Base-by-base conservation (phyloP, 2,888 invertebrate genomes). In the Epirrhoe alternata region DNA sequence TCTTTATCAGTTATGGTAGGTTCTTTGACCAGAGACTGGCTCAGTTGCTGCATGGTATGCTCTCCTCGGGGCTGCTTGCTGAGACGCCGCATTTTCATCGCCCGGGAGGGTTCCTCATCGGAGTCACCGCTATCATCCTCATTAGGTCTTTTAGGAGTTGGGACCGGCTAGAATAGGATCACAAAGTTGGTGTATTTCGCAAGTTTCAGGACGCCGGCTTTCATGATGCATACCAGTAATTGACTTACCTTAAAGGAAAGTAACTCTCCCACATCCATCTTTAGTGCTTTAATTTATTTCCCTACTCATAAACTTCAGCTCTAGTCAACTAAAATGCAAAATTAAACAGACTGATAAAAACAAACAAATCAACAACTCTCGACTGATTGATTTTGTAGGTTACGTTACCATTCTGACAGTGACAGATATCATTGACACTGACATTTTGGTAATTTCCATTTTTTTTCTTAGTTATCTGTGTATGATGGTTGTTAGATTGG, bases 81-180 rank as follows among this genome's bases (percentile, higher is more conserved):
- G 65, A 95, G 86, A 52, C 95, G 94, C n/a, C 95, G 94, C 86
- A 95, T 92, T 84, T 95, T 96, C 70, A 94, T 94, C 0, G 94
- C 89, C 75, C 94, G 95, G 70, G 95, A 95, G 74, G 93, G 92
- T 66, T 95, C 95, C 70, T 95, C 95, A 30, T 96, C 95, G 12
- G 95, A 95, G 64, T 95, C 94, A 42, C 95, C 95, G 73, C 96
- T 96, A 57, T 95, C 95, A 68, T 96, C 96, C 31, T 95, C 94
- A 73, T 77, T 88, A 24, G 95, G 95, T 69, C 97, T 94, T 87
- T 97, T 97, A 7, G 97, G 96, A 7, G 97, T 97, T 81, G 97
- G 97, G 57, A 96, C 96, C 5, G 97, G 97, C 97, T 97, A 50
- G 75, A 38, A 88, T 16, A 65, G 0, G 70, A 58, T 55, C 24